Percentiles rank a stretch among this genome's conserved stretches.
phyloP scores from a whole-genome alignment of 2,113 vertebrate genomes.

The Pardalotus punctatus region DNA sequence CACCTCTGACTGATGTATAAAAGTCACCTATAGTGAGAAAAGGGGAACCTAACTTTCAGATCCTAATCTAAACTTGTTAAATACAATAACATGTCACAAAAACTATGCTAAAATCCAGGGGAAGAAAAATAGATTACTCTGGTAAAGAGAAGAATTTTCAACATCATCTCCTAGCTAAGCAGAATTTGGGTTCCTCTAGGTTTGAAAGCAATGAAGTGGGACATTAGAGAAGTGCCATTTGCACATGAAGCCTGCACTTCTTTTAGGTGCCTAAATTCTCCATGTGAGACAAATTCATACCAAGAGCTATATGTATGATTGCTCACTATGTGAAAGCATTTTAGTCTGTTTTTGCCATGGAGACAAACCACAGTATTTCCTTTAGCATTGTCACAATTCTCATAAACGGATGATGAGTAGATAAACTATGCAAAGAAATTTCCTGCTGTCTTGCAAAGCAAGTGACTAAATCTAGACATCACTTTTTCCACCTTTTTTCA shows the following conservation, averaged over 20 bases:
- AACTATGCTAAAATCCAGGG: neutral
- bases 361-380: neutral
- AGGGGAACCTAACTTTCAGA: neutral
- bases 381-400: neutral
- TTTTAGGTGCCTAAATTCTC: neutral
- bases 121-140: neutral
- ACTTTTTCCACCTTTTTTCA: neutral
- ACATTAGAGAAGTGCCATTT: neutral
- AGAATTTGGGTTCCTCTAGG: neutral
- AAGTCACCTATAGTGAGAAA: neutral
- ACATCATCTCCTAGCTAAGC: neutral
- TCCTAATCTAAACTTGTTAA: neutral
- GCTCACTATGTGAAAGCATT: neutral
- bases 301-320: rapidly evolving
- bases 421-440: neutral
- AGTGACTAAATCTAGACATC: neutral
- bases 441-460: neutral
- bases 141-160: neutral
- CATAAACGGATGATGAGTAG: neutral
- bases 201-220: neutral
- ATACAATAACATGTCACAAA: neutral
- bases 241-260: neutral
- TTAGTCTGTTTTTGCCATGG: neutral
- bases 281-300: neutral
- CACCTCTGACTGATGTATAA: neutral